Percentiles rank a stretch among this genome's conserved stretches.
Conservation (phyloP, 2,797 vertebrate genomes). For the Protosalanx chinensis region DNA sequence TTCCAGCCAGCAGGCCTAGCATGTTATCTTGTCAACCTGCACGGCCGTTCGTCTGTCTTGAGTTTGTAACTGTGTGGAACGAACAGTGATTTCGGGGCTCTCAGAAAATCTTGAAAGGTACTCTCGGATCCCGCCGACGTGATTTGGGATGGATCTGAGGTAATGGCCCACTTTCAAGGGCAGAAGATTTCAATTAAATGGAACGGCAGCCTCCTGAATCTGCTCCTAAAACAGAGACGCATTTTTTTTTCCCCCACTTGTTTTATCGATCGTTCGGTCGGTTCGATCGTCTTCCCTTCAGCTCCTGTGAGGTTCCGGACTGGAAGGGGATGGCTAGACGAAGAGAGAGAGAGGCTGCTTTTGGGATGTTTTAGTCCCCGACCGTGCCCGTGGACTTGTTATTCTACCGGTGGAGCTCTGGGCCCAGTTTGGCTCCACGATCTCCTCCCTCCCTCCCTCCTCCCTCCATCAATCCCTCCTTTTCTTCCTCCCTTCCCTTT, state of each 20-base stretch:
- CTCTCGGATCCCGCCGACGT: not conserved
- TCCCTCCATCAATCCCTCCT: no score
- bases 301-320: not conserved
- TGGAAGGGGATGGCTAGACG: not conserved
- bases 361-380: slow-evolving; percentile 3
- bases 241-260: not conserved
- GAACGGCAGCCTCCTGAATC: not conserved
- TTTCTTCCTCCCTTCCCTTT: no score
- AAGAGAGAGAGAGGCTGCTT: not conserved
- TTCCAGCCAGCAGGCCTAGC: not conserved
- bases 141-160: slow-evolving; percentile 7
- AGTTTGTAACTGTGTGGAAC: slow-evolving; percentile 1
- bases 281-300: not conserved
- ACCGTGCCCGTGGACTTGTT: not conserved
- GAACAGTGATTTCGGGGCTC: not conserved
- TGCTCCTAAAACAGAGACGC: not conserved
- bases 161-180: slow-evolving; percentile 10
- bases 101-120: not conserved
- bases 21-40: slow-evolving; percentile 1
- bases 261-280: not conserved
- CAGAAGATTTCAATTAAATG: slow-evolving; percentile 13
- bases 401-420: slow-evolving; percentile 12
- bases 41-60: not conserved
- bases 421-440: slow-evolving; percentile 31
- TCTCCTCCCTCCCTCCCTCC: no score